Conservation (phyloP, 1,140 invertebrate species). For the Papilio aristodemus region DNA sequence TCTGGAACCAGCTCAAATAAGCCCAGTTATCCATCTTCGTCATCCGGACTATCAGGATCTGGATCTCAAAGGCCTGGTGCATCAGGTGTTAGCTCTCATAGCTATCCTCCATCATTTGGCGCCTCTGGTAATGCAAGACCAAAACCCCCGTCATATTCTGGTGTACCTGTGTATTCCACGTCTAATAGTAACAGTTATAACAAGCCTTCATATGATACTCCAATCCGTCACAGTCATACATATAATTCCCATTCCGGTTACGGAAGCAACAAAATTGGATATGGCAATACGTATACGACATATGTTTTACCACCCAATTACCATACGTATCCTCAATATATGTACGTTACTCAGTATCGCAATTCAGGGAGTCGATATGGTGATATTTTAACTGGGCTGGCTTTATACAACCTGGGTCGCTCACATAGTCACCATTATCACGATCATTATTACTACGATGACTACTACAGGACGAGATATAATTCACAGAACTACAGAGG, state of each 20-base stretch:
- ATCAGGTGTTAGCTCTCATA: conserved; percentile 16
- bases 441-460: conserved; percentile 68
- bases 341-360: conserved; percentile 67
- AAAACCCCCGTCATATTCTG: conserved; percentile 34
- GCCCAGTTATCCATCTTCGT: conserved; percentile 38
- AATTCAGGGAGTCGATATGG: conserved; percentile 65
- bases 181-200: conserved; percentile 9
- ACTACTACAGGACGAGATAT: conserved; percentile 66
- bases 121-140: neutral
- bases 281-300: conserved; percentile 29
- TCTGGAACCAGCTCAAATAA: conserved; percentile 41
- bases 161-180: conserved; percentile 24
- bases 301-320: conserved; percentile 45
- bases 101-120: neutral
- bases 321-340: conserved; percentile 61
- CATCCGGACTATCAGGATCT: conserved; percentile 41
- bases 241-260: conserved; percentile 42
- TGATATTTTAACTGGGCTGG: conserved; percentile 64
- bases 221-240: conserved; percentile 36
- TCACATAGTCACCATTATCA: conserved; percentile 60
- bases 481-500: conserved; percentile 28
- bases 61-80: conserved; percentile 31
- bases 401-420: conserved; percentile 70
- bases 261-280: conserved; percentile 33
- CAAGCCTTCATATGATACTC: conserved; percentile 24